Evolutionary conservation across 2,797 vertebrate genomes (phyloP).

Genomic region (Corythornis leucogaster): DNA sequence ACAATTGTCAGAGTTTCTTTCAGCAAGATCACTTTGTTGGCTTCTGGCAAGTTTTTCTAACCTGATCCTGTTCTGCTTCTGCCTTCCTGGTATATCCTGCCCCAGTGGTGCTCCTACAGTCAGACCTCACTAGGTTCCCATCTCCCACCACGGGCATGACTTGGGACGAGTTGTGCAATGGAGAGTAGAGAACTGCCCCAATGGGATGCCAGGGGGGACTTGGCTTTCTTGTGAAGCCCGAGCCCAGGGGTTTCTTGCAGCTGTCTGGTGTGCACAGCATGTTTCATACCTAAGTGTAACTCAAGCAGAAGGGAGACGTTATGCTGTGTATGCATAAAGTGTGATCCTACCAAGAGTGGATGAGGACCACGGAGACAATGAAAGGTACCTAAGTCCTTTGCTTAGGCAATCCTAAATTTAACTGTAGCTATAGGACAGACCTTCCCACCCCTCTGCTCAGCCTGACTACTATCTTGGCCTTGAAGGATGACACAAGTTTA

Average conservation of each 20-base stretch:
- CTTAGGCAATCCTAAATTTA: neutral
- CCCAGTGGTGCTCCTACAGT: neutral
- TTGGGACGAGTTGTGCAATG: fast-evolving
- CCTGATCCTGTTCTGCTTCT: neutral
- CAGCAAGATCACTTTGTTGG: neutral
- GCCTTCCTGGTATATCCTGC: neutral
- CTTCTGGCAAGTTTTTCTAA: neutral
- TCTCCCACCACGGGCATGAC: neutral
- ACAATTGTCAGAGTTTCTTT: constrained; percentile 19
- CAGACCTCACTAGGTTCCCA: neutral
- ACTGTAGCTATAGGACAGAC: fast-evolving
- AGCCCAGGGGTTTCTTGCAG: neutral
- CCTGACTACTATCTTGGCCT: neutral
- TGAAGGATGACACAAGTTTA: neutral
- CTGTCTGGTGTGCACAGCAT: neutral
- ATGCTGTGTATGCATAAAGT: neutral
- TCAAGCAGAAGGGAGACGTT: neutral
- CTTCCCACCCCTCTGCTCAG: neutral
- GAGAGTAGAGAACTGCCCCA: fast-evolving
- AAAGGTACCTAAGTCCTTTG: neutral
- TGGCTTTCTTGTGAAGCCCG: neutral
- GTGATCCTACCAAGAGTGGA: neutral
- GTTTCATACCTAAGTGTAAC: neutral
- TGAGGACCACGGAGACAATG: neutral
- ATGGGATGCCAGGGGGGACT: neutral